Evolutionary conservation across 2,797 vertebrate genomes (phyloP).

Genomic region (Lycodopsis pacificus): DNA sequence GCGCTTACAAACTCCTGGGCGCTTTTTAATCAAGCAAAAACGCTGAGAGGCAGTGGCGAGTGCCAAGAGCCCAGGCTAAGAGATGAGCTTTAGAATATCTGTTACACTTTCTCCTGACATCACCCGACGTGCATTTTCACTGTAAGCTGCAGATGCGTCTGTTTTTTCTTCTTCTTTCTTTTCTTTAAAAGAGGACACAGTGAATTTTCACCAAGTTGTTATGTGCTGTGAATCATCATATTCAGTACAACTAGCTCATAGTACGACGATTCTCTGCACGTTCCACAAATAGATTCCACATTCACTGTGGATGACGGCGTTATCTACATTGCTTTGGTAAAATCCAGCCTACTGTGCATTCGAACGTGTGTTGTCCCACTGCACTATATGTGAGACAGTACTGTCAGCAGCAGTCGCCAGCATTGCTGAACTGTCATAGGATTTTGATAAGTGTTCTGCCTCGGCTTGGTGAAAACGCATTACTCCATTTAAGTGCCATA

Average conservation of each 20-base stretch:
- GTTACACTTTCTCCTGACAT: slow-evolving; percentile 78
- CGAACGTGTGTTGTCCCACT: slow-evolving; percentile 27
- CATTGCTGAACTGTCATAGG: slow-evolving; percentile 21
- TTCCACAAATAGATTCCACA: slow-evolving; percentile 20
- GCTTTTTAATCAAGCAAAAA: slow-evolving; percentile 85
- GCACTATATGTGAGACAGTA: slow-evolving; percentile 15
- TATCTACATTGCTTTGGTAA: slow-evolving; percentile 27
- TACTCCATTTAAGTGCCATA: neutral
- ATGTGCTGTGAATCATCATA: slow-evolving; percentile 48
- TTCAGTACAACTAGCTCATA: slow-evolving; percentile 22
- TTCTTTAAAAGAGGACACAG: slow-evolving; percentile 43
- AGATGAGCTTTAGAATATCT: slow-evolving; percentile 78
- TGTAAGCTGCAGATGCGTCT: slow-evolving; percentile 60
- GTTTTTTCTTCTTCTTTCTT: slow-evolving; percentile 3
- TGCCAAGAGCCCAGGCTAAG: slow-evolving; percentile 70
- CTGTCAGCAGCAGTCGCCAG: slow-evolving; percentile 20
- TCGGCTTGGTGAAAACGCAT: neutral
- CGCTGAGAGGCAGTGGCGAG: slow-evolving; percentile 72
- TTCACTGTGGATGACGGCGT: slow-evolving; percentile 1
- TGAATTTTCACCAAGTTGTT: slow-evolving; percentile 29
- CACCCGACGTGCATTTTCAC: slow-evolving; percentile 60
- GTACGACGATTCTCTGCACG: neutral
- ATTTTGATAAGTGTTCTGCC: neutral
- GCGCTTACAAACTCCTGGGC: slow-evolving; percentile 78
- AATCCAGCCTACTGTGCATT: slow-evolving; percentile 18